These are phyloP conservation scores for Tarsius wallacei DNA, from an alignment of 2,797 vertebrate species.

Conservation along the genomic window DNA sequence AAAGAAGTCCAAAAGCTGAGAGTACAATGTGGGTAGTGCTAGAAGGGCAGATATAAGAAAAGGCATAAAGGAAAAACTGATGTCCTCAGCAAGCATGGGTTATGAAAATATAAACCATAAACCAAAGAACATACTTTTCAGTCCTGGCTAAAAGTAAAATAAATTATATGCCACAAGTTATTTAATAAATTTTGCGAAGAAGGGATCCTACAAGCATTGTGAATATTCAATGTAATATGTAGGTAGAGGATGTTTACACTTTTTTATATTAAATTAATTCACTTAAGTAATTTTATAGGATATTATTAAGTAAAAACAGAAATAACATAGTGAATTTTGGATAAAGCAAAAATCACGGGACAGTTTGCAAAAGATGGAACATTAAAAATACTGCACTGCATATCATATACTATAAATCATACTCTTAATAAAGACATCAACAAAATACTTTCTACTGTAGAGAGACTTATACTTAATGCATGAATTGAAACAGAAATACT, in stretches of 20 bases:
- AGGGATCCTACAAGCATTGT: neutral
- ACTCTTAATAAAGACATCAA: conserved; percentile 11
- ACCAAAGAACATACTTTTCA: neutral
- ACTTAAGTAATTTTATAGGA: neutral
- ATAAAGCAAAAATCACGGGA: neutral
- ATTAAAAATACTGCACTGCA: neutral
- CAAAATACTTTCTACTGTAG: neutral
- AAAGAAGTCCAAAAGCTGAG: neutral
- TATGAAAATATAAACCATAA: conserved; percentile 34
- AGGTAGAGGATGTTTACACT: neutral
- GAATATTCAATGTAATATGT: neutral
- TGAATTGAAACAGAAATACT: conserved; percentile 34
- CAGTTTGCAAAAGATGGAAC: neutral
- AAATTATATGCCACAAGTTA: neutral
- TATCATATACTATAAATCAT: neutral
- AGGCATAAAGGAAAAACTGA: neutral
- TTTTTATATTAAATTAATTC: conserved; percentile 23
- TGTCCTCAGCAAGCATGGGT: neutral
- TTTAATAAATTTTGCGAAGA: conserved; percentile 27
- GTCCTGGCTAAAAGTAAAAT: conserved; percentile 41
- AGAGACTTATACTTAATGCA: conserved; percentile 6
- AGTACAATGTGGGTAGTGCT: neutral
- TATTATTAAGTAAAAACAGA: conserved; percentile 22
- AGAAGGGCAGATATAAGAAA: neutral
- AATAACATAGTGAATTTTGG: neutral